Evolutionary conservation across 1,140 invertebrate genomes (phyloP), one percentile per base, ranked within the genome.

Genomic region (Drosophila kanapiae): DNA sequence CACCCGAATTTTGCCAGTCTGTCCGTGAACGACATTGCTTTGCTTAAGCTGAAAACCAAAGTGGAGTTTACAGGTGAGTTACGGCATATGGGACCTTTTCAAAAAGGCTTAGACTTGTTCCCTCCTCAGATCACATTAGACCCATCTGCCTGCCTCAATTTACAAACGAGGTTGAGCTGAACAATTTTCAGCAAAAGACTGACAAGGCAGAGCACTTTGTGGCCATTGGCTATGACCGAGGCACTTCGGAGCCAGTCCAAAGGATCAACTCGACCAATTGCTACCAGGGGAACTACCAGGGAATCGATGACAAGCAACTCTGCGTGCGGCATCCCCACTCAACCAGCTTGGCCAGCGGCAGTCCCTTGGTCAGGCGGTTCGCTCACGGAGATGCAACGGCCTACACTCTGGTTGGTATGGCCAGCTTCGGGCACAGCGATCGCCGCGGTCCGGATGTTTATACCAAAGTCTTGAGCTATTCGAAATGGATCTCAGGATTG

Each of bases 341-440:
- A 8, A 37, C 11, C 13, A 37, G 13, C 13, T 14, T 54, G 33
- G 33, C 8, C 33, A 54, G 51, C 51, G 51, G 51, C 18, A 54
- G 51, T 37, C 51, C 51, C 51, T n/a, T 54, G 51, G 51, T 54
- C 3, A 37, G 51, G 33, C 13, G 3, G 7, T 33, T 54, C 51
- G 2, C 4, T 14, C 13, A 23, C 4, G 51, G 51, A 1, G 3
- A 37, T 14, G 1, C 1, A 0, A 6, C 8, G 16, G 33, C 10
- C 3, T 23, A 37, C 33, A 54, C 51, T 6, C 51, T 54, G 33
- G 51, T 54, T 37, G 51, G 51, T 1, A 23, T 54, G 51, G 51
- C 51, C 33, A 54, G 33, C 18, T 54, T 37, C 8, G 51, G 51
- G 7, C 33, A 4, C 7, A 54, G 11, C 16, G 33, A 54, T 9